These are phyloP conservation scores for Heliconius melpomene DNA, from an alignment of 1,140 invertebrate genomes.

Conservation along the genomic window DNA sequence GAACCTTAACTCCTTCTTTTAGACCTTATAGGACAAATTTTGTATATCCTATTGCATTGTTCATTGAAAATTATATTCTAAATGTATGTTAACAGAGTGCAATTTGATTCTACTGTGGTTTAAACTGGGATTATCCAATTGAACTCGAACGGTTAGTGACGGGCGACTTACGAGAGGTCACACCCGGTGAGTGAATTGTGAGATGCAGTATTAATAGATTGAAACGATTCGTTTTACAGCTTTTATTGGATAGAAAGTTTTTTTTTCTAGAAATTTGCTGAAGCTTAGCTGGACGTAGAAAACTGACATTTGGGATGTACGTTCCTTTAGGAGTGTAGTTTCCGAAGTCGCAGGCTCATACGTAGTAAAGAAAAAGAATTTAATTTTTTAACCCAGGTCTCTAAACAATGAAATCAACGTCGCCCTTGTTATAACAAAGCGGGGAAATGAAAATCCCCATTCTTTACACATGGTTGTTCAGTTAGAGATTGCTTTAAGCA, in stretches of 20 bases:
- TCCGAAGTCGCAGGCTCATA: too few relatives aligned
- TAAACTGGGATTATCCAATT: conserved; percentile 41
- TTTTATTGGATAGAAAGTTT: not conserved
- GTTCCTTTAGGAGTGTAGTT: too few relatives aligned
- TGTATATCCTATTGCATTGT: not conserved
- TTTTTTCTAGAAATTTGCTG: not conserved
- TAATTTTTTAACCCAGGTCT: too few relatives aligned
- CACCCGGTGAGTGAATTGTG: conserved; percentile 47
- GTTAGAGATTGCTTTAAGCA: too few relatives aligned
- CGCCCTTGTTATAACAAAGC: too few relatives aligned
- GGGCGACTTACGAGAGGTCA: conserved; percentile 36
- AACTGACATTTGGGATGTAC: too few relatives aligned
- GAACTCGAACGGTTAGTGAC: conserved; percentile 45
- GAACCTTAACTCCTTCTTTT: conserved; percentile 9
- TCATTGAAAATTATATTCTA: conserved; percentile 1
- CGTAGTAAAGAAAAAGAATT: too few relatives aligned
- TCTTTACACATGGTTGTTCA: too few relatives aligned
- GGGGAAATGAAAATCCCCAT: too few relatives aligned
- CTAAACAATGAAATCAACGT: too few relatives aligned
- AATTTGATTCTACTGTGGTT: not conserved
- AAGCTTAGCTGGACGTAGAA: too few relatives aligned
- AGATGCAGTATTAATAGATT: conserved; percentile 20
- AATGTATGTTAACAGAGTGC: not conserved
- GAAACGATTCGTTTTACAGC: conserved; percentile 1
- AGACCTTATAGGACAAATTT: conserved; percentile 2